Base-by-base conservation (phyloP, 2,888 invertebrate genomes). In the Phalera bucephala region DNA sequence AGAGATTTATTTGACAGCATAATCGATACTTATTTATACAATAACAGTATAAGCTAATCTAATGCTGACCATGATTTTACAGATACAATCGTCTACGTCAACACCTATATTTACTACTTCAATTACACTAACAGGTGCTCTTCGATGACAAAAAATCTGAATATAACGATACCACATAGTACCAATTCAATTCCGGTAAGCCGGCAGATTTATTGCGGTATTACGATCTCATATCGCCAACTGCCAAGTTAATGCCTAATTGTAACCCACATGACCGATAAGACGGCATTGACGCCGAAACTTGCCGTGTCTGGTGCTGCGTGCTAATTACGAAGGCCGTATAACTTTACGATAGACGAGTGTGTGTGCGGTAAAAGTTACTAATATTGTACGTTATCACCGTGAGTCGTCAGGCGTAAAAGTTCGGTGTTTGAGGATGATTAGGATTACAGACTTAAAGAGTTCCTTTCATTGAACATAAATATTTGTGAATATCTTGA, bases 201-300 rank as follows among this genome's bases (percentile, higher is more conserved):
- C 12, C 10, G 12, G 12, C 25, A 25, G 25, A 11, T 25, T 25
- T 12, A 25, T 25, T 6, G 25, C 25, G 2, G 25, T 25, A 12
- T 25, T 25, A 22, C 10, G n/a, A 10, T 5, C 5, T 12, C 25
- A 8, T 8, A 8, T 25, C 5, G 4, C 21, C 20, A 7, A 20
- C 1, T 10, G n/a, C n/a, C n/a, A n/a, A n/a, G n/a, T n/a, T n/a
- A n/a, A n/a, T n/a, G n/a, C n/a, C n/a, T n/a, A n/a, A 21, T 5
- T 25, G 12, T 25, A 12, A 1, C 12, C 17, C 31, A 51, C 13
- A 31, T 21, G 20, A 33, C 40, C 26, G 52, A 45, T 49, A 45
- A 49, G 45, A 25, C 20, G 31, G 10, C 37, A 33, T 36, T 45
- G 52, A 45, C 37, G 22, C 19, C 31, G 20, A 29, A 20, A 11